A percentile compares a stretch with the other conserved stretches of the same genome.
These are phyloP conservation scores for Euglossa dilemma DNA, from an alignment of 1,140 invertebrate genomes.

Conservation along the genomic window DNA sequence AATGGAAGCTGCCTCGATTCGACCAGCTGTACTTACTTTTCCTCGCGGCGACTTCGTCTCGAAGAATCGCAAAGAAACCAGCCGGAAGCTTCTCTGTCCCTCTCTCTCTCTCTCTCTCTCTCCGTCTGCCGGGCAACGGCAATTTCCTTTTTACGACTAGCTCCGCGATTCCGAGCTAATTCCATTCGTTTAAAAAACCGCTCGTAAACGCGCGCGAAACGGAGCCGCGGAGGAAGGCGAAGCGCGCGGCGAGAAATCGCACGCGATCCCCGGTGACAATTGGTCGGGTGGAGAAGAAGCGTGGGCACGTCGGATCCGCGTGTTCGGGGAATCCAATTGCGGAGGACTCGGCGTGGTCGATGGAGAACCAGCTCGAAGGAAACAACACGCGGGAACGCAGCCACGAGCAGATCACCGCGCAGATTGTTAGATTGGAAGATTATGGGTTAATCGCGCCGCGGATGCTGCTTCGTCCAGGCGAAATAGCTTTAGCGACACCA, in stretches of 20 bases:
- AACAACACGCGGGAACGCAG: slow-evolving; percentile 51
- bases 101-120: too few species aligned
- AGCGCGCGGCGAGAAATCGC: neutral
- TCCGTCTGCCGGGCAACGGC: too few species aligned
- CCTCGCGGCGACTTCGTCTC: too few species aligned
- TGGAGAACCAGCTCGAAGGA: slow-evolving; percentile 16
- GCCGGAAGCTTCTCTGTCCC: too few species aligned
- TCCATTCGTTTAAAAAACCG: neutral
- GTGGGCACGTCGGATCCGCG: neutral
- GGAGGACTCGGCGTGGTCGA: neutral
- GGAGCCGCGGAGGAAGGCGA: neutral
- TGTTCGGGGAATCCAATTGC: neutral
- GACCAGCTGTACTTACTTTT: too few species aligned
- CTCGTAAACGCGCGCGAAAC: neutral
- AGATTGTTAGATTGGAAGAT: slow-evolving; percentile 64
- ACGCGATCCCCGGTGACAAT: neutral
- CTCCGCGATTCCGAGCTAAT: too few species aligned
- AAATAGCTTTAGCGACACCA: slow-evolving; percentile 32
- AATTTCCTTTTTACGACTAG: too few species aligned
- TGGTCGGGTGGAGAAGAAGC: neutral
- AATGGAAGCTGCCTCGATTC: neutral
- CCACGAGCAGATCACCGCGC: slow-evolving; percentile 30
- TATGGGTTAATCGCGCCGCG: slow-evolving; percentile 57
- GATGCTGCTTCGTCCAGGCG: neutral
- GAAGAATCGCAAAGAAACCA: too few species aligned